These are phyloP conservation scores for Drosophila prolongata DNA, from an alignment of 2,888 invertebrate species.

Conservation along the genomic window DNA sequence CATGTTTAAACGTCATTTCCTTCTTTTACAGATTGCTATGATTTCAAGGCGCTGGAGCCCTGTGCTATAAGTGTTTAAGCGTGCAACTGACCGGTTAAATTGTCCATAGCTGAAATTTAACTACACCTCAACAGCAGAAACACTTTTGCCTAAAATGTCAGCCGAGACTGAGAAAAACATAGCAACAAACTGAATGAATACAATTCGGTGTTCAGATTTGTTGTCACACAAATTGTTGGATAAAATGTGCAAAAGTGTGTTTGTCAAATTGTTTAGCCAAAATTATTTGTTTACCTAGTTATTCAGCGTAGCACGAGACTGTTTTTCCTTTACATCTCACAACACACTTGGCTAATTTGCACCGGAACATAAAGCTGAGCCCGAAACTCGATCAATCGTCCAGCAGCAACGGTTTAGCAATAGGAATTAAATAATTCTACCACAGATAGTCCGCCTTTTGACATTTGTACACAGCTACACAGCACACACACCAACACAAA, in stretches of 20 bases:
- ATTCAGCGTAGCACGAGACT: constrained; percentile 63
- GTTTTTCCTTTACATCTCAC: constrained; percentile 37
- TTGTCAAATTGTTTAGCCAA: constrained; percentile 78
- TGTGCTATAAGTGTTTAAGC: constrained; percentile 10
- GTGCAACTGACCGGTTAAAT: constrained; percentile 52
- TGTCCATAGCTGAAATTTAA: constrained; percentile 38
- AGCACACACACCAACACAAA: constrained; percentile 34
- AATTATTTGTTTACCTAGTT: constrained; percentile 73
- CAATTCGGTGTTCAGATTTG: constrained; percentile 24
- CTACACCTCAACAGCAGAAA: constrained; percentile 23
- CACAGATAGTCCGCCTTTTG: constrained; percentile 37
- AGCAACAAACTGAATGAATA: constrained; percentile 28
- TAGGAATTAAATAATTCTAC: constrained; percentile 22
- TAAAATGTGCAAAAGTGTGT: constrained; percentile 77
- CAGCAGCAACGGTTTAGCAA: constrained; percentile 14
- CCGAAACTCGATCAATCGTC: constrained; percentile 8
- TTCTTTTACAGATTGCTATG: constrained; percentile 25
- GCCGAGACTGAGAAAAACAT: not conserved
- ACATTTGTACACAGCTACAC: constrained; percentile 29
- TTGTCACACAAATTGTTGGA: constrained; percentile 48
- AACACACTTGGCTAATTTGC: constrained; percentile 8
- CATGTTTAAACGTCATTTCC: constrained; percentile 2
- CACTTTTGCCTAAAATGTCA: constrained; percentile 25
- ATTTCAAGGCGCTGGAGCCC: constrained; percentile 25
- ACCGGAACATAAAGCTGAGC: constrained; percentile 3